These are phyloP conservation scores for Temnopleurus reevesii DNA, from an alignment of 53 echinoderm and acorn worm genomes.

Conservation along the genomic window DNA sequence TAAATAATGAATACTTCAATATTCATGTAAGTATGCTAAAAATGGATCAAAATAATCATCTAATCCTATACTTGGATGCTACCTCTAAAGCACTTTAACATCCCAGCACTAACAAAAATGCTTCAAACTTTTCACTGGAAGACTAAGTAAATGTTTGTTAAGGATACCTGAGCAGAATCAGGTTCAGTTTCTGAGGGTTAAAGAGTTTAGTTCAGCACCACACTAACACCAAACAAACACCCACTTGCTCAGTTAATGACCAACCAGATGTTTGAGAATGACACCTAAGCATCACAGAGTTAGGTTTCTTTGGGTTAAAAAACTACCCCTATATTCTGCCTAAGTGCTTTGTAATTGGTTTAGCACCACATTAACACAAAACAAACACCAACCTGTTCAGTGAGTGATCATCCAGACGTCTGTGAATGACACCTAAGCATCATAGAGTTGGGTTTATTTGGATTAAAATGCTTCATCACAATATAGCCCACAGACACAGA, in stretches of 20 bases:
- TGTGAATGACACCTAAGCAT: too few species aligned
- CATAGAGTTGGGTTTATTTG: too few species aligned
- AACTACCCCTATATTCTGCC: constrained; percentile 89
- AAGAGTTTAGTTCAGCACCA: neutral
- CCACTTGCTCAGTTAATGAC: constrained; percentile 97
- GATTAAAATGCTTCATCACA: constrained; percentile 72
- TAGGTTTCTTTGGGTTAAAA: constrained; percentile 83
- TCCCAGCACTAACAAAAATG: too few species aligned
- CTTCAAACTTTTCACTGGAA: constrained; percentile 83
- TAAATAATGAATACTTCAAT: too few species aligned
- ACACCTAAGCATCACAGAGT: constrained; percentile 83
- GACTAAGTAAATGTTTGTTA: constrained; percentile 96
- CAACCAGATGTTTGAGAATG: constrained; percentile 96
- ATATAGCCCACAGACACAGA: constrained; percentile 87
- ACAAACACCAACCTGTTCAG: neutral
- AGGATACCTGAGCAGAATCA: constrained; percentile 81
- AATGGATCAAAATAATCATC: too few species aligned
- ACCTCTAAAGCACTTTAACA: too few species aligned
- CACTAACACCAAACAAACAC: neutral
- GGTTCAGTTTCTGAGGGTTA: constrained; percentile 83
- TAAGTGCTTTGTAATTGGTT: too few species aligned
- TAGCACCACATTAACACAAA: neutral
- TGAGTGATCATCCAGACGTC: neutral
- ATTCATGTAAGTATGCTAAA: too few species aligned
- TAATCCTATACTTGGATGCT: too few species aligned